These are phyloP conservation scores for Teleiodes luculella DNA, from an alignment of 2,888 invertebrate genomes.

Conservation along the genomic window DNA sequence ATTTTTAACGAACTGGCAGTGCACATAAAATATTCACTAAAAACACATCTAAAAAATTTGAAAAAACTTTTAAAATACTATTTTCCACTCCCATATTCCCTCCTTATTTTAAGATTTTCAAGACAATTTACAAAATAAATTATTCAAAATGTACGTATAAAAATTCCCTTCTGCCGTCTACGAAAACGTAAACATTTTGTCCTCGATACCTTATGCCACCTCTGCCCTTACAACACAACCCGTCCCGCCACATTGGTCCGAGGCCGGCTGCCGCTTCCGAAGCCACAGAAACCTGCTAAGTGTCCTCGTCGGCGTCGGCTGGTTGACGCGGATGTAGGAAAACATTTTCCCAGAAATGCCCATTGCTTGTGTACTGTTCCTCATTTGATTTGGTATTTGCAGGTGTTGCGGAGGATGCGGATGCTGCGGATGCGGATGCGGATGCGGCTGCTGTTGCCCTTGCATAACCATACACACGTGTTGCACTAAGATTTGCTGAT, in stretches of 20 bases:
- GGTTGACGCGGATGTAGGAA: no score
- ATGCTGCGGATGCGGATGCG: slow-evolving; percentile 1
- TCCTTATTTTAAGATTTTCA: background rate
- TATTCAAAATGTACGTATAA: background rate
- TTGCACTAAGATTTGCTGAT: background rate
- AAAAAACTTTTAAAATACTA: slow-evolving; percentile 18
- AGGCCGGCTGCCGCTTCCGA: no score
- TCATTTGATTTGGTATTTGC: background rate
- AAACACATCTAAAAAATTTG: background rate
- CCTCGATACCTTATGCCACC: no score
- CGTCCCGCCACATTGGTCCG: no score
- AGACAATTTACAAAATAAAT: background rate
- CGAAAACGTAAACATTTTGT: no score
- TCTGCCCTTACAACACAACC: no score
- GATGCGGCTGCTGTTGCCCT: background rate
- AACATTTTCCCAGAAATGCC: no score
- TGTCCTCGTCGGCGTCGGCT: no score
- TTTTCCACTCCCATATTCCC: background rate
- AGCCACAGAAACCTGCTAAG: no score
- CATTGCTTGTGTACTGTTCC: background rate
- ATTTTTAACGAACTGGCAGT: background rate
- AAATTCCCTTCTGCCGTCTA: no score
- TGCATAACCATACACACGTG: background rate
- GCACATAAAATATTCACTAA: background rate
- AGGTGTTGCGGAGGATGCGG: slow-evolving; percentile 25